Conservation (phyloP, 1,140 invertebrate genomes). For the Thrips palmi region DNA sequence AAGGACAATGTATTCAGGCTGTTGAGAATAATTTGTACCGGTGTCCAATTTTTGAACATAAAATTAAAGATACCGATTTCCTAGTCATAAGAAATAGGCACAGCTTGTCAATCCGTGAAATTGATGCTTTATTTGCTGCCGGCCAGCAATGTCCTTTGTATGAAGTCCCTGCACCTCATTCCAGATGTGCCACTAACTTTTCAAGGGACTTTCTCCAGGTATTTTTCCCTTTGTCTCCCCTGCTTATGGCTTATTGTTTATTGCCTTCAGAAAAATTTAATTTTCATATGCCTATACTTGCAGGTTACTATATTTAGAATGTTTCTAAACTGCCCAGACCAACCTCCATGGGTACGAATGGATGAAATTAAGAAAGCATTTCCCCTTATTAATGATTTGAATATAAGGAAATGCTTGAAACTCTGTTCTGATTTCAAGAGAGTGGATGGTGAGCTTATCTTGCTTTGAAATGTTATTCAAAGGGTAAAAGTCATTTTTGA, state of each 20-base stretch:
- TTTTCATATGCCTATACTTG: constrained; percentile 16
- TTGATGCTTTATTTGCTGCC: constrained; percentile 76
- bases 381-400: constrained; percentile 91
- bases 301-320: constrained; percentile 94
- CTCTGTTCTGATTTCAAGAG: constrained; percentile 96
- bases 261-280: not conserved
- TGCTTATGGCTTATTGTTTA: constrained; percentile 1
- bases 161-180: constrained; percentile 98
- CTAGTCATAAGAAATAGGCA: constrained; percentile 78
- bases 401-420: constrained; percentile 91
- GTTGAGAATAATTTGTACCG: constrained; percentile 98
- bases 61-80: constrained; percentile 68
- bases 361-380: constrained; percentile 97
- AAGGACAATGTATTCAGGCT: constrained; percentile 82
- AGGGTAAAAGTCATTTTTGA: constrained; percentile 1
- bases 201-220: constrained; percentile 93
- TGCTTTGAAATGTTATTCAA: constrained; percentile 1
- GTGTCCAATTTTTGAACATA: constrained; percentile 88
- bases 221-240: constrained; percentile 9
- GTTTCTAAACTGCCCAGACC: constrained; percentile 92
- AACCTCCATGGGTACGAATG: constrained; percentile 87
- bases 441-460: constrained; percentile 42
- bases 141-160: constrained; percentile 94
- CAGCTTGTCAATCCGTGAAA: constrained; percentile 78
- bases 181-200: constrained; percentile 96